phyloP scores from a whole-genome alignment of 2,888 invertebrate species.

The Agrenia bidenticulata region DNA sequence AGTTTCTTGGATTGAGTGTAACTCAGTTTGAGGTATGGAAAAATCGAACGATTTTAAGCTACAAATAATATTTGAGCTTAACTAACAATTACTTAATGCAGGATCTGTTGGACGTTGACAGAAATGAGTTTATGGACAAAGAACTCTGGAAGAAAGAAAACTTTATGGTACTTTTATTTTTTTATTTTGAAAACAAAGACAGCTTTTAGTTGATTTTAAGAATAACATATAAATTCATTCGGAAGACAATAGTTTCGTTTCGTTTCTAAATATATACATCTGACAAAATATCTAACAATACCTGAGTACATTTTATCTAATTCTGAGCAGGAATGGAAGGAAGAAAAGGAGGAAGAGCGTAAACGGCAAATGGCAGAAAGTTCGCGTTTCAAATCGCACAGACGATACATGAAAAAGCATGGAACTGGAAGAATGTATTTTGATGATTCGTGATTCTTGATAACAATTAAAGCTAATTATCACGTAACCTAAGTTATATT shows the following conservation, averaged over 20 bases:
- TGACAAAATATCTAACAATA: too few relatives aligned
- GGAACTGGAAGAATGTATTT: slow-evolving; percentile 89
- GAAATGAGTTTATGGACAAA: slow-evolving; percentile 69
- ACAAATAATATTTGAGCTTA: too few relatives aligned
- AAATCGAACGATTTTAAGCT: too few relatives aligned
- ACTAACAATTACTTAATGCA: slow-evolving; percentile 54
- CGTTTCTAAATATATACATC: too few relatives aligned
- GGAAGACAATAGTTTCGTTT: too few relatives aligned
- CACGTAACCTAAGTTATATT: too few relatives aligned
- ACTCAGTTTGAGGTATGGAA: slow-evolving; percentile 59
- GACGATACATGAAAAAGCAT: slow-evolving; percentile 86
- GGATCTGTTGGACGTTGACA: slow-evolving; percentile 72
- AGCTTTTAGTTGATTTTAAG: too few relatives aligned
- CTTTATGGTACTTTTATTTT: slow-evolving; percentile 63
- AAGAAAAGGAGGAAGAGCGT: slow-evolving; percentile 77
- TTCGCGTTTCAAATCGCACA: slow-evolving; percentile 81
- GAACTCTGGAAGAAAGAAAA: slow-evolving; percentile 83
- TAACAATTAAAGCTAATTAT: too few relatives aligned
- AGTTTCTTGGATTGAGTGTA: slow-evolving; percentile 65
- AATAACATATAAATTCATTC: too few relatives aligned
- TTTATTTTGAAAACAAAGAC: too few relatives aligned
- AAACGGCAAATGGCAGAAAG: slow-evolving; percentile 83
- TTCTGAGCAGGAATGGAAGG: slow-evolving; percentile 77
- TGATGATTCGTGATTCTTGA: slow-evolving; percentile 64
- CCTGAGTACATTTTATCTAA: too few relatives aligned